Evolutionary conservation across 2,797 vertebrate genomes (phyloP), one percentile per base, ranked within the genome.

Genomic region (Schizopygopsis pylzovi): DNA sequence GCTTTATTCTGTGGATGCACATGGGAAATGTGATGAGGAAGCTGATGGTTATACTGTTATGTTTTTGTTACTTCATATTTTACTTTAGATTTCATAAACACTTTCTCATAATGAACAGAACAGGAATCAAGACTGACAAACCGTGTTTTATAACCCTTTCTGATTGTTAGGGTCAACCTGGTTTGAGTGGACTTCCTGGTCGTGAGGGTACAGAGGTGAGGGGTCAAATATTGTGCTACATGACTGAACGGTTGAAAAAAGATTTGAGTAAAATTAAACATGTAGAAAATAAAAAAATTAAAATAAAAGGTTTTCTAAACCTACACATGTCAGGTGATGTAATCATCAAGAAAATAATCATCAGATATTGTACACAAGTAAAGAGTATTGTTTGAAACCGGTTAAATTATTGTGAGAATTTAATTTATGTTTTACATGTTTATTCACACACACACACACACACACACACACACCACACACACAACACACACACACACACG

Each of bases 181-280:
- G 97, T 88, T 90, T 96, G 63, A 96, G 95, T 90, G 97, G 97
- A 93, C 94, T 95, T 89, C 94, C 96, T 16, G 97, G 97, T 68
- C 93, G 79, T 92, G 96, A 97, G 15, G 97, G 97, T 52, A 71
- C 84, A 85, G 96, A 97, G 96, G 97, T 98, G 94, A 93, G 90
- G 39, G 75, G 33, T 45, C 15, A 73, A 49, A 9, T 33, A 52
- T 11, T 73, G 45, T 28, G 25, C 45, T 11, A 11, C 25, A 3
- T 33, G 25, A 75, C 28, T 9, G 15, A 75, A 52, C n/a, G 0
- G 15, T 47, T 54, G 16, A 18, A 18, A 11, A 28, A 18, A 16
- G 12, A 52, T 54, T 54, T 13, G 47, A 10, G 28, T 39, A 20
- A 37, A 33, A 37, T 20, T 4, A 49, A 75, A 18, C n/a, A 25